A percentile compares a stretch with the other conserved stretches of the same genome.
Conservation (phyloP, 64 coral and sea anemone genomes). For the Actinia tenebrosa region DNA sequence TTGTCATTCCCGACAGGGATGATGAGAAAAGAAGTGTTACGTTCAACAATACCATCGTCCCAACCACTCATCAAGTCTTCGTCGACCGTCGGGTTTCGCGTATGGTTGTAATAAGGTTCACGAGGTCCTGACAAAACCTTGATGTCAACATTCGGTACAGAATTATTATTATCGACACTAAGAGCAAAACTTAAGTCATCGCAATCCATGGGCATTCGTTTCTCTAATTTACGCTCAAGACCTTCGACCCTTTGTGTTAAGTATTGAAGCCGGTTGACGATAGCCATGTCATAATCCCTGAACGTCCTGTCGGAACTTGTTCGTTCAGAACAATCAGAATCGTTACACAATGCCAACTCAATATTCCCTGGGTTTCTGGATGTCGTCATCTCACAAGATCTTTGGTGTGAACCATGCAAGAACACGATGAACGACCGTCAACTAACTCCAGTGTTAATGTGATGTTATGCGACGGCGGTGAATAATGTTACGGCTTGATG, state of each 20-base stretch:
- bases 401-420: neutral
- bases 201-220: constrained; percentile 9
- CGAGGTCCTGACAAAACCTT: constrained; percentile 17
- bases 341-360: neutral
- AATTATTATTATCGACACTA: constrained; percentile 16
- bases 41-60: constrained; percentile 23
- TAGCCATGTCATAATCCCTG: constrained; percentile 18
- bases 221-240: constrained; percentile 64
- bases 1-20: constrained; percentile 70
- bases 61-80: neutral
- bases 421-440: neutral
- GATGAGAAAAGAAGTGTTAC: constrained; percentile 53
- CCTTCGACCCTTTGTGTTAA: constrained; percentile 63
- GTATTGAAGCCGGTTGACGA: constrained; percentile 39
- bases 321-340: constrained; percentile 2
- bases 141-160: constrained; percentile 24
- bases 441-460: neutral
- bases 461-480: neutral
- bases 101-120: constrained; percentile 1
- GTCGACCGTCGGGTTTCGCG: neutral
- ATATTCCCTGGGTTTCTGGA: neutral
- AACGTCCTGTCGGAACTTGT: neutral
- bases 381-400: neutral
- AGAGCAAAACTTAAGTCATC: constrained; percentile 35
- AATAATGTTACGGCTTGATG: constrained; percentile 9